Evolutionary conservation across 2,888 invertebrate genomes (phyloP), one percentile per base, ranked within the genome.

Genomic region (Cantharis nigra): DNA sequence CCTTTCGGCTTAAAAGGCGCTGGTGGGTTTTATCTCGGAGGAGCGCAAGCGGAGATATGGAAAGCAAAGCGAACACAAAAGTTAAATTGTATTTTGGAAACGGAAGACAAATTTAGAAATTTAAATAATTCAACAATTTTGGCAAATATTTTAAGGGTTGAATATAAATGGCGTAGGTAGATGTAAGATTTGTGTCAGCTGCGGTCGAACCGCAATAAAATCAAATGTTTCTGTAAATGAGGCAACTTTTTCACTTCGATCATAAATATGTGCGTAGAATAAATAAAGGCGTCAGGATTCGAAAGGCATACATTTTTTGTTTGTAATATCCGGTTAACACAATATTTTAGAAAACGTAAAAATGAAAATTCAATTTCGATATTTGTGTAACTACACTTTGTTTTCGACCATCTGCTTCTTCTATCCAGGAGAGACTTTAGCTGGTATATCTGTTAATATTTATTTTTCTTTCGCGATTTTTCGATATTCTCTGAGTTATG

Each of bases 281-380:
- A 49, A 72, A 72, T 69, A 69, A 71, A 71, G 26, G 65, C 26
- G 65, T 26, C 10, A 67, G n/a, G 65, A 67, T 23, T 67, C 65
- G 26, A 14, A 67, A 67, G 23, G 26, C 65, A 64, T 63, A 16
- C 63, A 28, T 16, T 72, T 14, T 65, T 72, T 49, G 67, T 65
- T 16, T n/a, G 70, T 69, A 18, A 72, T 69, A 72, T 72, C 64
- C 64, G 78, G 69, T 75, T 78, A 78, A 78, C 74, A 78, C 63
- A 72, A 74, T 78, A 78, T 74, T 74, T 74, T 74, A 74, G 69
- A 74, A 73, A 73, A 72, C 75, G 72, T 75, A 78, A 78, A 78
- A 78, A 75, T 75, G 33, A 70, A 75, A 78, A 78, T 78, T 78
- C 78, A 78, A 78, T 78, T 78, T 75, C 72, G 75, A 72, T 71